phyloP scores from a whole-genome alignment of 2,113 vertebrate species.

The Ptyas mucosa region DNA sequence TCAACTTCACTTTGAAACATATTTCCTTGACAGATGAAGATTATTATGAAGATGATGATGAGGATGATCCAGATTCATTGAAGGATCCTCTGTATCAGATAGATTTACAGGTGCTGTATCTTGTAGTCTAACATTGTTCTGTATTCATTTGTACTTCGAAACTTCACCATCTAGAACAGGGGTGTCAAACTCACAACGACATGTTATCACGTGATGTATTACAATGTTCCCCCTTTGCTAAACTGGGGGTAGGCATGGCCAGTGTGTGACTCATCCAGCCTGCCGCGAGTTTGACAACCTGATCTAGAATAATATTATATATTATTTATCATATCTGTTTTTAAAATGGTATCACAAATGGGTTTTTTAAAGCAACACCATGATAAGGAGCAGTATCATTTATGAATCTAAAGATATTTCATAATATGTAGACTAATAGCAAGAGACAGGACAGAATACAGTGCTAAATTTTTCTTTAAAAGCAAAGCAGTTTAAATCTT shows the following conservation, averaged over 20 bases:
- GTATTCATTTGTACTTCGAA: not conserved
- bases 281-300: not conserved
- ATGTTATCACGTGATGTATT: too few relatives aligned
- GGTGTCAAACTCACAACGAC: not conserved
- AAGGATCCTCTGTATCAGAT: conserved; percentile 97
- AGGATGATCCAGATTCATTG: conserved; percentile 94
- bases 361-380: not conserved
- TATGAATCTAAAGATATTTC: not conserved
- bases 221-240: too few relatives aligned
- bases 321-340: not conserved
- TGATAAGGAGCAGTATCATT: not conserved
- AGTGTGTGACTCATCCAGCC: too few relatives aligned
- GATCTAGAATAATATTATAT: not conserved
- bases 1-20: conserved; percentile 13
- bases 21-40: conserved; percentile 85
- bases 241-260: too few relatives aligned
- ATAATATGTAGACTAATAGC: not conserved
- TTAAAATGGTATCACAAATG: not conserved
- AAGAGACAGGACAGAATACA: not conserved
- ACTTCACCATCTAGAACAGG: not conserved
- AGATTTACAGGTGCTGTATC: conserved; percentile 81
- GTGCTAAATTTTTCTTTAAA: not conserved
- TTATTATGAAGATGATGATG: conserved; percentile 97
- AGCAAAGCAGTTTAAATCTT: not conserved
- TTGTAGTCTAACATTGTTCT: not conserved